Evolutionary conservation across 2,797 vertebrate species (phyloP), one percentile per base, ranked within the genome.

Genomic region (Tokudaia tokunoshimensis): DNA sequence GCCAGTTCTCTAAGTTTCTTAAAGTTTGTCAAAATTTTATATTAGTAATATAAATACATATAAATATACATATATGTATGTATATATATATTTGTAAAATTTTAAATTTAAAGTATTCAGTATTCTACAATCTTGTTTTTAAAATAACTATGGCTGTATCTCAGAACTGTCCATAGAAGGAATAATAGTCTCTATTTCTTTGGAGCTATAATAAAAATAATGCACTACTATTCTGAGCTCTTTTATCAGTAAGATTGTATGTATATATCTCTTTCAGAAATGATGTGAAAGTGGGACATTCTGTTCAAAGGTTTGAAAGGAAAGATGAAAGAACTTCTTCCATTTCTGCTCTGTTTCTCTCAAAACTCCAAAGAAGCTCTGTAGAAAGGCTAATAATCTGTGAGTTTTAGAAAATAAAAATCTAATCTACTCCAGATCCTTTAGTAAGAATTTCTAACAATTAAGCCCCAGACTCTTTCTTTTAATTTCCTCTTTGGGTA

Each of bases 241-340:
- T 94, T 95, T 93, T 29, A 96, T 79, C 72, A 95, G 47, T 96
- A 47, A 94, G 55, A 87, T 41, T 92, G 44, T 87, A 55, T 90
- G 22, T 75, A 44, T 72, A 22, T 89, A 91, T 12, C 13, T 85
- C 72, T 76, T 72, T 76, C 26, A 78, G 37, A 95, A 87, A 76
- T 94, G 13, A 55, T 41, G 47, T 44, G 10, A 94, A 87, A 96
- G 87, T 61, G 2, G 34, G 15, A 61, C 29, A 3, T 15, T 94
- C 59, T 57, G 15, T 47, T 95, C 93, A 67, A 96, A 85, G n/a
- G n/a, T 67, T 74, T 61, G 41, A 70, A 75, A 8, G 1, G 1
- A 57, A 90, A 95, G 89, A 89, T 92, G 41, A 95, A 96, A 94
- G 72, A 63, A 47, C 26, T 6, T 59, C 3, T 72, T 72, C 44